These are phyloP conservation scores for Bimastos eiseni DNA, from an alignment of 2,888 invertebrate species.

Conservation along the genomic window DNA sequence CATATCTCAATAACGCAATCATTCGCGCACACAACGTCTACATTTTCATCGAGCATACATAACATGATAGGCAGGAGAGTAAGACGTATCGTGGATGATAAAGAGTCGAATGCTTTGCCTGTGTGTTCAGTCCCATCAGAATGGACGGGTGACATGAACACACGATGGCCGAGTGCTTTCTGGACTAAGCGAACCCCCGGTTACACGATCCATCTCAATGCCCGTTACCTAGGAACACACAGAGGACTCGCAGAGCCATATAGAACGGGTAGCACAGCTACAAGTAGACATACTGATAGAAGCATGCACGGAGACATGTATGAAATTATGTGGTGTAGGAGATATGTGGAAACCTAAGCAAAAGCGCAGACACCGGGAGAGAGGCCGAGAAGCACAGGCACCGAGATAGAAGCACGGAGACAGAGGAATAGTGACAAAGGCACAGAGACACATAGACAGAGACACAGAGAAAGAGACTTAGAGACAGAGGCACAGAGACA, in stretches of 20 bases:
- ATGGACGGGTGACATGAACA: background rate
- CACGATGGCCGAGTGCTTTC: background rate
- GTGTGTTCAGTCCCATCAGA: background rate
- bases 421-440: too few species aligned
- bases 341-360: too few species aligned
- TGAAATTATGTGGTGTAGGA: too few species aligned
- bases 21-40: background rate
- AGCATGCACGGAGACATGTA: background rate
- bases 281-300: background rate
- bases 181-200: background rate
- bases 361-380: too few species aligned
- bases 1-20: background rate
- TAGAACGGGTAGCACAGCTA: background rate
- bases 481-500: too few species aligned
- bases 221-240: background rate
- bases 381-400: too few species aligned
- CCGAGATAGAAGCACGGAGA: too few species aligned
- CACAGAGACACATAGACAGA: too few species aligned
- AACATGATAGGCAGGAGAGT: background rate
- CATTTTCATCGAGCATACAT: background rate
- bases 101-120: background rate
- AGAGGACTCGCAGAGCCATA: background rate
- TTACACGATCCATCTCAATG: background rate
- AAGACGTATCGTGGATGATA: background rate
- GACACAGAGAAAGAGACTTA: too few species aligned